phyloP scores from a whole-genome alignment of 2,113 vertebrate genomes.

The Ceratotherium simum region DNA sequence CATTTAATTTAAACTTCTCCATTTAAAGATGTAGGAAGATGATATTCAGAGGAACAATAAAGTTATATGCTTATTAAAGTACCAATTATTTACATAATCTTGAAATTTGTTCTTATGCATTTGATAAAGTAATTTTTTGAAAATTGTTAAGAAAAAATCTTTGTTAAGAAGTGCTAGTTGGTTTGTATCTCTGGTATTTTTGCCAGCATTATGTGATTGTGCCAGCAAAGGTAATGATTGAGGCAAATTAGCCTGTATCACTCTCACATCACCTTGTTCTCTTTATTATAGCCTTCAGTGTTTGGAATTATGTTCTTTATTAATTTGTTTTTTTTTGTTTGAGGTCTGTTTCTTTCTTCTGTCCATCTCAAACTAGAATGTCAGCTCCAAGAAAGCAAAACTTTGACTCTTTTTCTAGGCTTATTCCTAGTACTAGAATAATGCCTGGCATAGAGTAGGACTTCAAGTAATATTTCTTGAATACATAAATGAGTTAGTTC shows the following conservation, averaged over 20 bases:
- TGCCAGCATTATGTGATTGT: background rate
- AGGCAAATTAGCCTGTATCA: background rate
- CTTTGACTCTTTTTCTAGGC: background rate
- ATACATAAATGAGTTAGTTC: background rate
- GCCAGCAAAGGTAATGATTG: background rate
- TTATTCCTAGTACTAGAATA: background rate
- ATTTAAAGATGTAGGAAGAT: background rate
- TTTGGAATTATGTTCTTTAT: background rate
- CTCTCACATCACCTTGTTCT: background rate
- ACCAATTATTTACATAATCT: background rate
- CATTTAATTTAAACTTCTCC: slow-evolving; percentile 20
- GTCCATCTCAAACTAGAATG: background rate
- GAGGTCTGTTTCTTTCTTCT: background rate
- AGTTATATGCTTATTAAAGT: background rate
- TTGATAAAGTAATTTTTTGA: background rate
- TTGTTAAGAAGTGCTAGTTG: slow-evolving; percentile 3
- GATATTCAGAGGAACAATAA: background rate
- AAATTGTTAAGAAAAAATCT: background rate
- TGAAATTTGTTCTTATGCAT: background rate
- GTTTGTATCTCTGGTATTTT: background rate
- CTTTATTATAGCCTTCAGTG: background rate
- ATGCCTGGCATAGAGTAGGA: background rate
- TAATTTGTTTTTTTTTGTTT: background rate
- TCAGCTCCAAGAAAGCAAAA: background rate
- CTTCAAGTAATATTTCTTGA: background rate